These are phyloP conservation scores for Drosophila auraria DNA, from an alignment of 1,140 invertebrate genomes.

Conservation along the genomic window DNA sequence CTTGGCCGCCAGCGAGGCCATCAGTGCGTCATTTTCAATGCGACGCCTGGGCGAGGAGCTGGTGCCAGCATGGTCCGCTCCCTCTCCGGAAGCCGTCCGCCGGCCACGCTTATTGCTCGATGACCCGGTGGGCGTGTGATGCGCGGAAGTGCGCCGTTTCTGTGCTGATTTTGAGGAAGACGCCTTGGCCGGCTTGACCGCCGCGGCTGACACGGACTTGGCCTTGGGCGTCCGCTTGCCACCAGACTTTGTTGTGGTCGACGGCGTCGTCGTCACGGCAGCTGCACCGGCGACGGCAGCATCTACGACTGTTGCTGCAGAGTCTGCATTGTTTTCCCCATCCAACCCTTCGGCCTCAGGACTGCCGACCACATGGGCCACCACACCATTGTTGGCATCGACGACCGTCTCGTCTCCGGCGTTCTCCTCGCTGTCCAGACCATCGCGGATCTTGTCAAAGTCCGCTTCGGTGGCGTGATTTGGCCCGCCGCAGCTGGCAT, in stretches of 20 bases:
- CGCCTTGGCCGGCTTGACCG: slow-evolving; percentile 57
- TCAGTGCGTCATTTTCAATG: slow-evolving; percentile 56
- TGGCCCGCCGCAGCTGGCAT: slow-evolving; percentile 63
- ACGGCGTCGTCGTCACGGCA: slow-evolving; percentile 58
- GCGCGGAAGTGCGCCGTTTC: slow-evolving; percentile 71
- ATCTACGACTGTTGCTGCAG: slow-evolving; percentile 27
- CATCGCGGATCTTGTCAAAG: slow-evolving; percentile 89
- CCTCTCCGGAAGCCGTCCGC: slow-evolving; percentile 53
- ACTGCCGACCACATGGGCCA: slow-evolving; percentile 71
- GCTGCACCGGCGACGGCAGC: slow-evolving; percentile 17
- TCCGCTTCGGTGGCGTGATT: slow-evolving; percentile 86
- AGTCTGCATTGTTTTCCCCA: slow-evolving; percentile 51
- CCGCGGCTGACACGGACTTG: slow-evolving; percentile 65
- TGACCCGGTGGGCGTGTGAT: slow-evolving; percentile 57
- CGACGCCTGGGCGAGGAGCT: slow-evolving; percentile 61
- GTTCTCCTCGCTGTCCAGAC: slow-evolving; percentile 86
- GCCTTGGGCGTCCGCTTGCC: slow-evolving; percentile 74
- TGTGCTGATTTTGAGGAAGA: slow-evolving; percentile 68
- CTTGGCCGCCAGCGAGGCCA: slow-evolving; percentile 61
- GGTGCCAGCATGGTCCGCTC: slow-evolving; percentile 41
- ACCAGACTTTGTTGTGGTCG: slow-evolving; percentile 44
- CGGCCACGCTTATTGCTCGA: slow-evolving; percentile 51
- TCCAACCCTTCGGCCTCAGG: slow-evolving; percentile 58
- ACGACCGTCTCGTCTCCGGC: slow-evolving; percentile 61
- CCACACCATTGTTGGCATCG: slow-evolving; percentile 68